Evolutionary conservation across 2,797 vertebrate genomes (phyloP).

Genomic region (Neoniphon sammara): DNA sequence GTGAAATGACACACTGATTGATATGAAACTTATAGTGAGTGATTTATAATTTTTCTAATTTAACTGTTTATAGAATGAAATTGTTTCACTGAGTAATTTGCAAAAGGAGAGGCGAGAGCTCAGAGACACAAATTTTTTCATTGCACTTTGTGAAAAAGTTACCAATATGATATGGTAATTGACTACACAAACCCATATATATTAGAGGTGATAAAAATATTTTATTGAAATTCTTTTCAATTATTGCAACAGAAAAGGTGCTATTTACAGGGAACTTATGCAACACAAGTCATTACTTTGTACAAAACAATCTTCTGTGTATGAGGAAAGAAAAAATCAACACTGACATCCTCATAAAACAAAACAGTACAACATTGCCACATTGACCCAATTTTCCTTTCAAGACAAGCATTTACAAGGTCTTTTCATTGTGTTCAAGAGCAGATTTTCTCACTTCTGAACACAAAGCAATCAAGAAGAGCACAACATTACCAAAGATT

Average conservation of each 20-base stretch:
- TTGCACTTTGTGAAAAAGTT: not conserved
- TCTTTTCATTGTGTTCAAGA: not conserved
- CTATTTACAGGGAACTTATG: slow-evolving; percentile 39
- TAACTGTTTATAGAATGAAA: not conserved
- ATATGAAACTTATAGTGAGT: too few relatives aligned
- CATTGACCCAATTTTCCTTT: slow-evolving; percentile 1
- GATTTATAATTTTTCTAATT: not conserved
- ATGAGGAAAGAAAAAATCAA: slow-evolving; percentile 39
- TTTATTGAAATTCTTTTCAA: slow-evolving; percentile 59
- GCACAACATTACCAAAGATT: not conserved
- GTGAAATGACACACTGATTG: not conserved
- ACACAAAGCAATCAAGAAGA: slow-evolving; percentile 2
- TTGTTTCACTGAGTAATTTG: not conserved
- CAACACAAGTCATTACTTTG: slow-evolving; percentile 34
- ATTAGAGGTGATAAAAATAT: not conserved
- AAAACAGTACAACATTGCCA: not conserved
- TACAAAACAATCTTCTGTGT: slow-evolving; percentile 34
- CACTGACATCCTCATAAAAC: slow-evolving; percentile 13
- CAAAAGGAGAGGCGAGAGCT: not conserved
- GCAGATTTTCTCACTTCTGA: slow-evolving; percentile 3
- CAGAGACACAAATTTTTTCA: not conserved
- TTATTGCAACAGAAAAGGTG: slow-evolving; percentile 29
- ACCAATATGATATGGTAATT: slow-evolving; percentile 2
- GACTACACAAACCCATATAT: slow-evolving; percentile 32
- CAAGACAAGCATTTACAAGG: not conserved